A percentile compares a stretch with the other conserved stretches of the same genome.
Evolutionary conservation across 2,113 vertebrate species (phyloP).

Genomic region (Recurvirostra avosetta): DNA sequence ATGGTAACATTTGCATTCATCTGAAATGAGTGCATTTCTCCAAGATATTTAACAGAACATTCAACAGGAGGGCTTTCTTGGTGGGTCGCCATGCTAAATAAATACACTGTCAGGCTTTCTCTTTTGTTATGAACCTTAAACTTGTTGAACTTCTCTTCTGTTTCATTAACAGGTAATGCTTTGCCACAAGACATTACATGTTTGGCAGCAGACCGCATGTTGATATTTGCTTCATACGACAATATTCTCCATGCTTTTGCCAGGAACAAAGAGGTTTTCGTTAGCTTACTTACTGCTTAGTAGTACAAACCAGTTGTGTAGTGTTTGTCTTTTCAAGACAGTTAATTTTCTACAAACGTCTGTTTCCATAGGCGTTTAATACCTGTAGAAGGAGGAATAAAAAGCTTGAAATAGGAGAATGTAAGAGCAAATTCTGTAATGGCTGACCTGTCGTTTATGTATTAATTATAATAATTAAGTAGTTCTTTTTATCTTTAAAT

Average conservation of each 20-base stretch:
- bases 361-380: rapidly evolving
- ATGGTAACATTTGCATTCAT: background rate
- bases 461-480: background rate
- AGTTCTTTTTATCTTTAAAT: background rate
- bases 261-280: slow-evolving; percentile 83
- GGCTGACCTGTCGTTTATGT: background rate
- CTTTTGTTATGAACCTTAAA: background rate
- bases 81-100: background rate
- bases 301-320: background rate
- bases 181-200: slow-evolving; percentile 87
- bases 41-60: background rate
- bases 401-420: background rate
- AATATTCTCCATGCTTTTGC: slow-evolving; percentile 85
- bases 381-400: background rate
- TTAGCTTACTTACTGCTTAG: background rate
- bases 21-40: background rate
- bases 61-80: background rate
- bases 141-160: background rate
- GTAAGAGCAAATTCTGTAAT: background rate
- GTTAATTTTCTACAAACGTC: background rate
- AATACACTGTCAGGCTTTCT: background rate
- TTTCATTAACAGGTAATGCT: slow-evolving; percentile 83
- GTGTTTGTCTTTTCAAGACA: background rate
- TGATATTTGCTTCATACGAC: slow-evolving; percentile 86
- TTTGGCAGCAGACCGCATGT: slow-evolving; percentile 88